Conservation (phyloP, 2,113 vertebrate species). For the Cyprinodon variegatus region DNA sequence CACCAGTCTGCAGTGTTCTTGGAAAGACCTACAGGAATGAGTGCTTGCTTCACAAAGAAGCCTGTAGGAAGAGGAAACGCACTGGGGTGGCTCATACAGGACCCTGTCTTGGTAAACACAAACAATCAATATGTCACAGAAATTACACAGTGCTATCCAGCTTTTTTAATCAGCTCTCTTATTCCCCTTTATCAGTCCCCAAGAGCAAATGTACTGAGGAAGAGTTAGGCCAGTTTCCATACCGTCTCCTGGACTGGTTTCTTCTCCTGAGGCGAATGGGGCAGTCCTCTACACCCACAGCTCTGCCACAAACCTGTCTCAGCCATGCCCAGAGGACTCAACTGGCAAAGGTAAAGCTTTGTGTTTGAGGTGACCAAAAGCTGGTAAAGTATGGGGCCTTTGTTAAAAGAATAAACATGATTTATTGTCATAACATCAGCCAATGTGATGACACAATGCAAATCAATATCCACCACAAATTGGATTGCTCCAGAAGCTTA, state of each 20-base stretch:
- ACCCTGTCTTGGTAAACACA: conserved; percentile 73
- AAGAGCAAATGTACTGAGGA: conserved; percentile 40
- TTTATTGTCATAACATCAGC: conserved; percentile 27
- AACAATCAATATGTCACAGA: conserved; percentile 21
- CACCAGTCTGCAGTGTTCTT: conserved; percentile 80
- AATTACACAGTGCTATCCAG: conserved; percentile 27
- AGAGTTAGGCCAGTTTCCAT: conserved; percentile 78
- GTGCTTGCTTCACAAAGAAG: conserved; percentile 78
- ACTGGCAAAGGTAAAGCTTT: conserved; percentile 52
- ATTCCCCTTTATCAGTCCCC: conserved; percentile 49
- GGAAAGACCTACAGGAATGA: conserved; percentile 77
- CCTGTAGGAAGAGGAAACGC: conserved; percentile 75
- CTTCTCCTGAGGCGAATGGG: conserved; percentile 76
- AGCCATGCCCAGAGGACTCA: conserved; percentile 53
- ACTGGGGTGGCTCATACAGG: conserved; percentile 74
- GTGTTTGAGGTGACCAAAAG: not conserved
- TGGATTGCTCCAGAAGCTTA: conserved; percentile 1
- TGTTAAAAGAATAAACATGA: not conserved
- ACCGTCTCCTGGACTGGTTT: conserved; percentile 77
- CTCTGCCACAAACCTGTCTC: conserved; percentile 62
- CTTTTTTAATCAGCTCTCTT: conserved; percentile 23
- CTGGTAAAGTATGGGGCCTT: conserved; percentile 4
- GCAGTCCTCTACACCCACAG: conserved; percentile 49
- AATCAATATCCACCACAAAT: conserved; percentile 34
- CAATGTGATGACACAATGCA: conserved; percentile 24